Evolutionary conservation across 2,113 vertebrate genomes (phyloP).

Genomic region (Rhinolophus ferrumequinum): DNA sequence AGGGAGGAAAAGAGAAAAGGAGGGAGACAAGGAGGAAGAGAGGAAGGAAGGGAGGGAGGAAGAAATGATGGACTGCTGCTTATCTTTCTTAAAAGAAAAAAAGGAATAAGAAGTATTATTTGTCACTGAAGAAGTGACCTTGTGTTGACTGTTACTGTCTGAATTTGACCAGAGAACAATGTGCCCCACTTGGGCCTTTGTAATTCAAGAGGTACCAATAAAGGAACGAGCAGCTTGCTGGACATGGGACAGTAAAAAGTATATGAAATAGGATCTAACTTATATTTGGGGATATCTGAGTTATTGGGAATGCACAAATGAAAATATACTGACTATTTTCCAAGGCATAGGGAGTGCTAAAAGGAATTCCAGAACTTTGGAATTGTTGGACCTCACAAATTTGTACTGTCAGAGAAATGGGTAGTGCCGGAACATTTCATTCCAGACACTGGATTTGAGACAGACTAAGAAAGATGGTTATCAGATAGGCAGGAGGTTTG

Average conservation of each 20-base stretch:
- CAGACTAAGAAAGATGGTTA: not conserved
- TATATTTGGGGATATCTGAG: not conserved
- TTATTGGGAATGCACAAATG: not conserved
- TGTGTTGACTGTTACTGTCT: not conserved
- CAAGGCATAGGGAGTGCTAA: not conserved
- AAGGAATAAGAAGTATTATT: not conserved
- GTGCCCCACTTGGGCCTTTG: not conserved
- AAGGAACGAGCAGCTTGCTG: not conserved
- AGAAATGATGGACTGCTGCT: not conserved
- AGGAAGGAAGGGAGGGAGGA: not conserved
- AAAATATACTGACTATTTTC: not conserved
- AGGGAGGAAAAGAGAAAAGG: not conserved
- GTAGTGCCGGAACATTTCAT: not conserved
- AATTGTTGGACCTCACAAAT: not conserved
- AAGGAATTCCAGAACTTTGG: not conserved
- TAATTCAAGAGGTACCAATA: not conserved
- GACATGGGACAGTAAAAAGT: not conserved
- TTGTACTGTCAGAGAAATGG: not conserved
- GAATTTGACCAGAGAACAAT: not conserved
- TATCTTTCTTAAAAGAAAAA: not conserved
- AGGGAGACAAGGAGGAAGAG: not conserved
- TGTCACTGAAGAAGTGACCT: not conserved
- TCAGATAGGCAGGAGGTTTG: not conserved
- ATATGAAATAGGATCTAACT: not conserved
- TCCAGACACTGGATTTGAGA: not conserved